These are phyloP conservation scores for Ethmia dodecea DNA, from an alignment of 2,888 invertebrate species.

Conservation along the genomic window DNA sequence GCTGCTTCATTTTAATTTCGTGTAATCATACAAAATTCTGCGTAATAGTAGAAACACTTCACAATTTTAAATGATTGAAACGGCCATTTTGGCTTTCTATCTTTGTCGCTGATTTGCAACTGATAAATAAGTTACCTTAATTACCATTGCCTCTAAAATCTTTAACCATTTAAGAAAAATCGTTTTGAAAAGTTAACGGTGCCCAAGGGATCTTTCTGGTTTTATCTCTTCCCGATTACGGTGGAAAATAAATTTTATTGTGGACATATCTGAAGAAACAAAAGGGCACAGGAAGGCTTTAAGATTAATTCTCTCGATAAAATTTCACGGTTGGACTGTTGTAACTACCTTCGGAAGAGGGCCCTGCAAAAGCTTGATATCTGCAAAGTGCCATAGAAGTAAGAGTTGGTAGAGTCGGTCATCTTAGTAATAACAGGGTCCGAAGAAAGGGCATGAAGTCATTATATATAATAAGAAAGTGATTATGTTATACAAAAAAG, in stretches of 20 bases:
- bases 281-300: slow-evolving; percentile 61
- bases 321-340: slow-evolving; percentile 67
- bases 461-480: too few relatives aligned
- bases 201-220: slow-evolving; percentile 36
- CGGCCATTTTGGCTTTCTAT: too few relatives aligned
- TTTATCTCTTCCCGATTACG: slow-evolving; percentile 62
- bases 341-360: slow-evolving; percentile 51
- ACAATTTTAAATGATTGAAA: too few relatives aligned
- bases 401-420: too few relatives aligned
- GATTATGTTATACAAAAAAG: too few relatives aligned
- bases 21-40: too few relatives aligned
- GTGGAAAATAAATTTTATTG: slow-evolving; percentile 61
- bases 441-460: too few relatives aligned
- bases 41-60: too few relatives aligned
- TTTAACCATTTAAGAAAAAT: background rate
- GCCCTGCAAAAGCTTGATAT: slow-evolving; percentile 45
- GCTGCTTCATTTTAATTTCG: too few relatives aligned
- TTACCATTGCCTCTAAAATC: background rate
- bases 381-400: slow-evolving; percentile 21
- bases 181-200: background rate
- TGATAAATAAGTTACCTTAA: background rate
- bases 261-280: slow-evolving; percentile 53
- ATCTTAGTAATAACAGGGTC: too few relatives aligned
- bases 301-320: slow-evolving; percentile 74
- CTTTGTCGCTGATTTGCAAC: too few relatives aligned